phyloP scores from a whole-genome alignment of 2,888 invertebrate species.

The Oscheius sp. region DNA sequence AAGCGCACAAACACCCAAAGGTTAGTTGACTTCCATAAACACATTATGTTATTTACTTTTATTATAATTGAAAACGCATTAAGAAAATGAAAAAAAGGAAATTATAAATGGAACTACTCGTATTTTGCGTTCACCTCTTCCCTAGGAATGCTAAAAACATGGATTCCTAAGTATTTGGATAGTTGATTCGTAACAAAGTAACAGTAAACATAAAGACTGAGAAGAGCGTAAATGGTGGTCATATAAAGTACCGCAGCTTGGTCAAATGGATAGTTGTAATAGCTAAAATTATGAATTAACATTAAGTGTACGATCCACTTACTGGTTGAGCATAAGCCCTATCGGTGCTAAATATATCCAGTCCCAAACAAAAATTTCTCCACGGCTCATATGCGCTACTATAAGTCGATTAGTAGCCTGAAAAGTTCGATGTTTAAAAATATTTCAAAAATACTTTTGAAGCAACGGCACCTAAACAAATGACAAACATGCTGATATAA shows the following conservation, averaged over 20 bases:
- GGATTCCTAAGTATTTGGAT: constrained; percentile 75
- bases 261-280: constrained; percentile 29
- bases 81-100: neutral
- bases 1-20: constrained; percentile 44
- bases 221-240: constrained; percentile 72
- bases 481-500: constrained; percentile 90
- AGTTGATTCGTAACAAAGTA: constrained; percentile 74
- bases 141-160: constrained; percentile 72
- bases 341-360: constrained; percentile 90
- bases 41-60: constrained; percentile 3
- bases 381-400: constrained; percentile 99
- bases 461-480: constrained; percentile 91
- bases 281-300: constrained; percentile 19
- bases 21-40: constrained; percentile 5
- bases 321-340: constrained; percentile 95
- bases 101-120: neutral
- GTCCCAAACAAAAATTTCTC: constrained; percentile 95
- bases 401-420: constrained; percentile 90
- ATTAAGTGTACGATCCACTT: constrained; percentile 74
- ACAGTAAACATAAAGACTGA: constrained; percentile 74
- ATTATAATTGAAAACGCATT: neutral
- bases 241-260: constrained; percentile 26
- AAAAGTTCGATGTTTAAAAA: neutral
- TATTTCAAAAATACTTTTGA: neutral
- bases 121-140: constrained; percentile 13